Conservation (phyloP, 1,140 invertebrate species). For the Ceratina australensis region DNA sequence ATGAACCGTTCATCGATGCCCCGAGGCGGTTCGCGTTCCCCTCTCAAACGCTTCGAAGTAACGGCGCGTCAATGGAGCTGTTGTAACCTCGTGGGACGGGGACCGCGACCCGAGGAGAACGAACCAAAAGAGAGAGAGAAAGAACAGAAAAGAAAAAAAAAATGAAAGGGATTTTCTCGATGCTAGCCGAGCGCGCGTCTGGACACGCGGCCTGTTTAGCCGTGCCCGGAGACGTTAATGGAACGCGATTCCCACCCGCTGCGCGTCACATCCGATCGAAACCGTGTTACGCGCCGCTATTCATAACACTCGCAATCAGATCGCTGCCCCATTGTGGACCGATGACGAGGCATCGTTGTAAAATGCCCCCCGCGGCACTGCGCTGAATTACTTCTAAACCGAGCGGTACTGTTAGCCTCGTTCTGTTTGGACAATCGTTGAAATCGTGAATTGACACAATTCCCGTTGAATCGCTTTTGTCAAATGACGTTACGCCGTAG, state of each 20-base stretch:
- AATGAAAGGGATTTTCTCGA: background rate
- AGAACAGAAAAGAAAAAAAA: background rate
- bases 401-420: background rate
- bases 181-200: background rate
- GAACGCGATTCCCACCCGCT: conserved; percentile 58
- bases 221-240: conserved; percentile 28
- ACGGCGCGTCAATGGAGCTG: conserved; percentile 61
- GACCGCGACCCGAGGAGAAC: background rate
- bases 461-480: background rate
- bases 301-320: conserved; percentile 54
- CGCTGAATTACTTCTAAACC: conserved; percentile 29
- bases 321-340: conserved; percentile 50
- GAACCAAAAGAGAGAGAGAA: background rate
- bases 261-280: conserved; percentile 42
- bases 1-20: conserved; percentile 62
- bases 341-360: conserved; percentile 56
- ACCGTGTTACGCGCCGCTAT: conserved; percentile 65
- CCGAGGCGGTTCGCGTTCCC: conserved; percentile 24
- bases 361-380: conserved; percentile 22
- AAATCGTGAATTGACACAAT: background rate
- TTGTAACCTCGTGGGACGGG: conserved; percentile 51
- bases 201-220: background rate
- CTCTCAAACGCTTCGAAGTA: conserved; percentile 48
- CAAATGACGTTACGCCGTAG: background rate
- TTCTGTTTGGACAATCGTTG: background rate